Evolutionary conservation across 1,140 invertebrate genomes (phyloP).

Genomic region (Bradynema listronoti): DNA sequence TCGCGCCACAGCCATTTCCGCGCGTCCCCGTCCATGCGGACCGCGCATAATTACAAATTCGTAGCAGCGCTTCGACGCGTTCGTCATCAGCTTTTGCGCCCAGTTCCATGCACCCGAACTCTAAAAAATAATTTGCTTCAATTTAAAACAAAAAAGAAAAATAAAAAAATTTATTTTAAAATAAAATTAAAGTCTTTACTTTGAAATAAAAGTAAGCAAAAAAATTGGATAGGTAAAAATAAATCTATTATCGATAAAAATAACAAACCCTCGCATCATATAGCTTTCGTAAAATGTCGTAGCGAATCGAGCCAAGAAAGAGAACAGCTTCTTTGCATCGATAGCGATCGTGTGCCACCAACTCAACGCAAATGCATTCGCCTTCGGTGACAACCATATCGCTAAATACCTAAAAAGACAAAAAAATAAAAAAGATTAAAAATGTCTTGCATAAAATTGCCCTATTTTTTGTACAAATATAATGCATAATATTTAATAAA

Average conservation of each 20-base stretch:
- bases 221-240: no score
- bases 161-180: constrained; percentile 1
- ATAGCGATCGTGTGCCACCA: constrained; percentile 78
- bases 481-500: no score
- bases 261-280: constrained; percentile 82
- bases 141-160: no score
- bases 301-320: constrained; percentile 90
- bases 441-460: constrained; percentile 13
- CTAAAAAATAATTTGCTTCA: constrained; percentile 64
- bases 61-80: constrained; percentile 66
- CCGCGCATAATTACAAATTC: constrained; percentile 97
- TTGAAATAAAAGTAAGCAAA: no score
- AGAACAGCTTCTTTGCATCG: constrained; percentile 76
- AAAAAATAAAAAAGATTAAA: constrained; percentile 14
- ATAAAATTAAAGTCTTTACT: no score
- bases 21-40: constrained; percentile 87
- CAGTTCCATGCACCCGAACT: constrained; percentile 87
- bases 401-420: constrained; percentile 71
- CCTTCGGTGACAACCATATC: constrained; percentile 86
- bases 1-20: constrained; percentile 92
- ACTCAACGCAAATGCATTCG: constrained; percentile 95
- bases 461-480: no score
- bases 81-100: constrained; percentile 87
- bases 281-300: constrained; percentile 89
- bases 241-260: not conserved